Conservation (phyloP, 2,797 vertebrate species). For the Naso thynnoides region DNA sequence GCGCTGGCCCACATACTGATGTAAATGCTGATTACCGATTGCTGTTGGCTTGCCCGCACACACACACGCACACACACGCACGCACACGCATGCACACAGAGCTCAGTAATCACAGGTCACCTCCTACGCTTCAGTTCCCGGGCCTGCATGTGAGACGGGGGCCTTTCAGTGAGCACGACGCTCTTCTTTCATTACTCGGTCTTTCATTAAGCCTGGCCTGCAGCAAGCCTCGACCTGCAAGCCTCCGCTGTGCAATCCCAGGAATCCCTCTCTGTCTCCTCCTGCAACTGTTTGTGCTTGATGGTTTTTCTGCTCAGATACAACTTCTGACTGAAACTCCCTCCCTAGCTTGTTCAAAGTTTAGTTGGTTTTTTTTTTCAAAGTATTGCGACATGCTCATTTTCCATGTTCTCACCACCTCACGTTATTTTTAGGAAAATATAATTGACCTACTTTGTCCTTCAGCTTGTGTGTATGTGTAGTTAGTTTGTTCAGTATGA, state of each 20-base stretch:
- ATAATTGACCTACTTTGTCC: conserved; percentile 52
- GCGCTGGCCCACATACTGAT: conserved; percentile 50
- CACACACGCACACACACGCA: conserved; percentile 11
- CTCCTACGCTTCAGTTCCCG: conserved; percentile 63
- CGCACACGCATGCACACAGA: conserved; percentile 17
- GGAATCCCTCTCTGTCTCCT: conserved; percentile 69
- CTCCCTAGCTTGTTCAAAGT: background rate
- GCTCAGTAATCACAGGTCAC: conserved; percentile 66
- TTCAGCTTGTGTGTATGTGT: conserved; percentile 24
- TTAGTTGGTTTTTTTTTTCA: conserved; percentile 1
- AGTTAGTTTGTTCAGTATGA: conserved; percentile 50
- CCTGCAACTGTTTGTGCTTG: conserved; percentile 15
- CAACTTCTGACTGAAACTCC: conserved; percentile 11
- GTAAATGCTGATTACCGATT: conserved; percentile 46
- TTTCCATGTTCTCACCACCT: background rate
- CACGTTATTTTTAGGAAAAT: conserved; percentile 23
- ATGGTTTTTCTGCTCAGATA: conserved; percentile 20
- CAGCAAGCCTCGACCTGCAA: conserved; percentile 77
- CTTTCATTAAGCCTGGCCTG: conserved; percentile 66
- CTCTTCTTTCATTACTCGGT: conserved; percentile 66
- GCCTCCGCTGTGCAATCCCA: conserved; percentile 65
- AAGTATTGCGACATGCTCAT: background rate
- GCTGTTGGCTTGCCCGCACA: conserved; percentile 12
- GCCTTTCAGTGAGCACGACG: conserved; percentile 44
- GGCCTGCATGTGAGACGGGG: conserved; percentile 40